Evolutionary conservation across 2,113 vertebrate species (phyloP), one percentile per base, ranked within the genome.

Genomic region (Anas platyrhynchos): DNA sequence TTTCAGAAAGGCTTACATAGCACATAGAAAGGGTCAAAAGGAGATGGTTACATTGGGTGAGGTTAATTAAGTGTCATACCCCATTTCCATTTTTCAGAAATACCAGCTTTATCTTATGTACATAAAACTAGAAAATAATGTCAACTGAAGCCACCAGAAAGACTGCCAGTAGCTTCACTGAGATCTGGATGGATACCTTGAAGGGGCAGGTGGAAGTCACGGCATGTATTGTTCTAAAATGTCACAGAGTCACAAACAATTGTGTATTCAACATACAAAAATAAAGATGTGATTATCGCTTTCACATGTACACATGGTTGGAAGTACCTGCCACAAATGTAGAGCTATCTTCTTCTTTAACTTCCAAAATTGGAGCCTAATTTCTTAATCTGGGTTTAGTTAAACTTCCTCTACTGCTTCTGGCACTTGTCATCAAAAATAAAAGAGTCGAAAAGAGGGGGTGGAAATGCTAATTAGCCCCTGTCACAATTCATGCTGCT

Each of bases 381-480:
- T 96, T 98, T 95, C 94, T 96, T 97, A 97, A 97, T 96, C 93
- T 76, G 75, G 89, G 83, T 96, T 98, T 97, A 94, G 97, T 98
- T 98, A 97, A 98, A 97, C 91, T 97, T 98, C 93, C 81, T 93
- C 78, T 91, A 83, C 94, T 87, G 89, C 73, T 97, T 92, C 93
- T 96, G 94, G 83, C 94, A 91, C 86, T 97, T 96, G 86, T 97
- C 87, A 0, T 96, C 95, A 97, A 96, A 96, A 98, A 96, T 91
- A 93, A 97, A 96, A 95, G 94, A 97, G 58, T 80, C 11, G 1
- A 92, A 96, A 85, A 92, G 93, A 96, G 80, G 92, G 66, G 77
- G 97, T 97, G 97, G 97, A 97, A 98, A 98, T 97, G 96, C 96
- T 98, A 98, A 98, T 98, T 98, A 98, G 95, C 91, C 94, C 97